Conservation (phyloP, 2,888 invertebrate genomes). For the Napeogenes sylphis region DNA sequence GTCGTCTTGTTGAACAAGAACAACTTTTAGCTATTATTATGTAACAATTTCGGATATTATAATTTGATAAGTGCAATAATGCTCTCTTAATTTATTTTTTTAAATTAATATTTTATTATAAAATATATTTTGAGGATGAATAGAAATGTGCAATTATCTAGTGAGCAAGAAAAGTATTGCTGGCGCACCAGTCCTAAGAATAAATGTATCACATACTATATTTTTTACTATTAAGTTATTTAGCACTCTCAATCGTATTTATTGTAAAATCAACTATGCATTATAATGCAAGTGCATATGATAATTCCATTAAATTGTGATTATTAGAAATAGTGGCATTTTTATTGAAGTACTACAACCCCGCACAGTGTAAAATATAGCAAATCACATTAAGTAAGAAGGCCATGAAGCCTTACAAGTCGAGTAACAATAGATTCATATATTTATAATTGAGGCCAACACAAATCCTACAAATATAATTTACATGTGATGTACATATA, state of each 20-base stretch:
- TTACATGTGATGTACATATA: not conserved
- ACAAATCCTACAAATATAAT: slow-evolving; percentile 3
- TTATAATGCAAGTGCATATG: slow-evolving; percentile 69
- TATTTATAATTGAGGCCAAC: slow-evolving; percentile 5
- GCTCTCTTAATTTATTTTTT: slow-evolving; percentile 20
- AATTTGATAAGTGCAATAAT: slow-evolving; percentile 9
- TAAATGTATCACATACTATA: slow-evolving; percentile 61
- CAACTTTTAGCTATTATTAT: slow-evolving; percentile 45
- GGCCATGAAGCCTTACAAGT: slow-evolving; percentile 21
- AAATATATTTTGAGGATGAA: not conserved
- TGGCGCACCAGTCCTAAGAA: slow-evolving; percentile 70
- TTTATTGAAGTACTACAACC: slow-evolving; percentile 30
- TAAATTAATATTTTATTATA: slow-evolving; percentile 14
- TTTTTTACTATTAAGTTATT: slow-evolving; percentile 59
- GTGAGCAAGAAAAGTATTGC: slow-evolving; percentile 25
- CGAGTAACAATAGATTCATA: not conserved
- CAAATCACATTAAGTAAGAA: slow-evolving; percentile 12
- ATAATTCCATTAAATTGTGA: slow-evolving; percentile 75
- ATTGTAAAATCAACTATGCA: slow-evolving; percentile 62
- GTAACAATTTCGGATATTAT: not conserved
- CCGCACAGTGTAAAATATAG: slow-evolving; percentile 10
- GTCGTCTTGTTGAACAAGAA: slow-evolving; percentile 70
- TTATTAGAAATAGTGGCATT: slow-evolving; percentile 58
- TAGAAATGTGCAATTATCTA: slow-evolving; percentile 21
- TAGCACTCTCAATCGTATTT: slow-evolving; percentile 69